Conservation (phyloP, 2,888 invertebrate genomes). For the Chamaedrilus cognettii region DNA sequence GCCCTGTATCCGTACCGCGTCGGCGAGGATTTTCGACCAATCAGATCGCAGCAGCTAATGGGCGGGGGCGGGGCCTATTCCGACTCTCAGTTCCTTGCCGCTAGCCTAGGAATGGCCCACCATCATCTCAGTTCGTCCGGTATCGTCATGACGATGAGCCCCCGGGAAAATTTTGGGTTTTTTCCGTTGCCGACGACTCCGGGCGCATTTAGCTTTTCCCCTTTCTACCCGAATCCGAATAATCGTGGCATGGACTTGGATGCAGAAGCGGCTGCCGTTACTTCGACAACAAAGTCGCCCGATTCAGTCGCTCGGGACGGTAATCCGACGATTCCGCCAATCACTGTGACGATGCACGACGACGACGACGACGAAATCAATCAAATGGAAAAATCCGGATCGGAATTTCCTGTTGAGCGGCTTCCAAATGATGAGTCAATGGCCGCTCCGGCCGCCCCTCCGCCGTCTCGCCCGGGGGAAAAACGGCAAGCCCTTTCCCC, state of each 20-base stretch:
- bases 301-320: background rate
- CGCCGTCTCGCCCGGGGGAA: background rate
- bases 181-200: background rate
- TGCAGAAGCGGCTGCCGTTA: background rate
- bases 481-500: conserved; percentile 7
- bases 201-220: background rate
- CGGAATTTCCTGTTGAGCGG: background rate
- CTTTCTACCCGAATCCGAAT: background rate
- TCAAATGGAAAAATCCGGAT: background rate
- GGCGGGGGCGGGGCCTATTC: background rate
- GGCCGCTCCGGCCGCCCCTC: background rate
- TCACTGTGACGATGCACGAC: conserved; percentile 5
- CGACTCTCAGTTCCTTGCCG: background rate
- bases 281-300: background rate
- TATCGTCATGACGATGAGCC: conserved; percentile 1
- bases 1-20: background rate
- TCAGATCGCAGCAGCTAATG: no score
- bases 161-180: background rate
- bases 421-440: background rate
- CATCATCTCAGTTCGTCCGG: conserved; percentile 3
- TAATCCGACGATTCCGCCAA: conserved; percentile 4
- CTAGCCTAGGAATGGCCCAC: background rate
- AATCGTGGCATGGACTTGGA: background rate
- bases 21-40: no score
- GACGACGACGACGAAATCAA: conserved; percentile 9